Evolutionary conservation across 2,888 invertebrate genomes (phyloP).

Genomic region (Ophion obscuratus): DNA sequence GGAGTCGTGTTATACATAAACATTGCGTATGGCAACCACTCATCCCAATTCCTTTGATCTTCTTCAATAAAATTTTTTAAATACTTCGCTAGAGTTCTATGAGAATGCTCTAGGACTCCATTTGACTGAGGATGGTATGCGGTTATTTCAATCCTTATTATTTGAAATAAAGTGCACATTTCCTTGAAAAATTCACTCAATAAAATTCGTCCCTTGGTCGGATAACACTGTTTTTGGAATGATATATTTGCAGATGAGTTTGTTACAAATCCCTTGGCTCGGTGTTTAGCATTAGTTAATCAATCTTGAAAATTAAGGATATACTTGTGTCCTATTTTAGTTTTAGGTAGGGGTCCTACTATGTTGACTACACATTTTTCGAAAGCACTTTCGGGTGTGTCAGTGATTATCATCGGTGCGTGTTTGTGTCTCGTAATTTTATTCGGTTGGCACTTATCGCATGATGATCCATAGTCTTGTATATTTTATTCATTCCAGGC

Average conservation of each 20-base stretch:
- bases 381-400: slow-evolving; percentile 53
- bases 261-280: slow-evolving; percentile 50
- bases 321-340: slow-evolving; percentile 56
- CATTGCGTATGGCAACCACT: slow-evolving; percentile 67
- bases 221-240: slow-evolving; percentile 66
- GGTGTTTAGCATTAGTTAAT: slow-evolving; percentile 58
- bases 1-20: slow-evolving; percentile 67
- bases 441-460: no score
- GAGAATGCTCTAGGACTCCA: slow-evolving; percentile 60
- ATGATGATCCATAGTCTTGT: no score
- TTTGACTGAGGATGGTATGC: slow-evolving; percentile 31
- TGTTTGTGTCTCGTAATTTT: slow-evolving; percentile 20
- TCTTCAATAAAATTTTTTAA: slow-evolving; percentile 60
- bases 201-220: slow-evolving; percentile 34
- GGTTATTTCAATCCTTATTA: slow-evolving; percentile 22
- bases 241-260: slow-evolving; percentile 65
- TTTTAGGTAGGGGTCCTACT: slow-evolving; percentile 65
- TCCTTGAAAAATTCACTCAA: slow-evolving; percentile 10
- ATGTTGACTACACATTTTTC: slow-evolving; percentile 66
- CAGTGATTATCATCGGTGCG: slow-evolving; percentile 62
- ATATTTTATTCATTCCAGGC: no score
- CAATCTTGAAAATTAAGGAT: slow-evolving; percentile 29
- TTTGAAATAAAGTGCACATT: slow-evolving; percentile 1
- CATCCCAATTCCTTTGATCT: slow-evolving; percentile 70
- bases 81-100: slow-evolving; percentile 67